Evolutionary conservation across 2,113 vertebrate genomes (phyloP), one percentile per base, ranked within the genome.

Genomic region (pig (Sus scrofa)): DNA sequence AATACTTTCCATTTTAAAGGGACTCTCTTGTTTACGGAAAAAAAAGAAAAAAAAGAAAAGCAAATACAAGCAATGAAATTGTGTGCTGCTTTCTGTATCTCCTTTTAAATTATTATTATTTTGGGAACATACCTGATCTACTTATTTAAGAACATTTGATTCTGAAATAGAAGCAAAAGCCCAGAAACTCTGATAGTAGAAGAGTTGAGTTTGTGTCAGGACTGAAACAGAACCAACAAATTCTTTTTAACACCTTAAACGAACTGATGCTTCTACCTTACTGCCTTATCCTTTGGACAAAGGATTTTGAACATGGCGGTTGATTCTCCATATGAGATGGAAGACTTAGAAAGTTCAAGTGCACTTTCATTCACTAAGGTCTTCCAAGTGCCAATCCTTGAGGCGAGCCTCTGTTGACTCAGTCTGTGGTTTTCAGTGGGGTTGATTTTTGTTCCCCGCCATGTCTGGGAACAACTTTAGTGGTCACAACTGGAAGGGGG

Each of bases 71-170:
- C 22, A 27, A 44, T 81, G 52, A 65, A 89, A 86, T 39, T 91
- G 19, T 79, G 24, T 82, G 20, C 93, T 26, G 50, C 65, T 79
- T 95, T 78, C 2, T 88, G 34, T 18, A 78, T 84, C 90, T 89
- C 34, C 75, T 81, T 63, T 95, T 91, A 52, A 83, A 67, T 62
- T 89, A 60, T 30, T 30, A 58, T 60, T 67, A 32, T 91, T 87
- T 44, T 60, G 27, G 37, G 26, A 30, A 95, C 8, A 88, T 62
- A 84, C 18, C 12, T 50, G 5, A n/a, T 89, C 4, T 91, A 32
- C 52, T 94, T 12, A 86, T 96, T 90, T 50, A 85, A 67, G 70
- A 95, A 60, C 20, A 85, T 71, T 87, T 90, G 12, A 87, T 88
- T 90, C 62, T 85, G 39, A 94, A 91, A 86, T 86, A 94, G 54